Percentiles rank a stretch among this genome's conserved stretches.
These are phyloP conservation scores for Machimus rusticus DNA, from an alignment of 2,888 invertebrate genomes.

Conservation along the genomic window DNA sequence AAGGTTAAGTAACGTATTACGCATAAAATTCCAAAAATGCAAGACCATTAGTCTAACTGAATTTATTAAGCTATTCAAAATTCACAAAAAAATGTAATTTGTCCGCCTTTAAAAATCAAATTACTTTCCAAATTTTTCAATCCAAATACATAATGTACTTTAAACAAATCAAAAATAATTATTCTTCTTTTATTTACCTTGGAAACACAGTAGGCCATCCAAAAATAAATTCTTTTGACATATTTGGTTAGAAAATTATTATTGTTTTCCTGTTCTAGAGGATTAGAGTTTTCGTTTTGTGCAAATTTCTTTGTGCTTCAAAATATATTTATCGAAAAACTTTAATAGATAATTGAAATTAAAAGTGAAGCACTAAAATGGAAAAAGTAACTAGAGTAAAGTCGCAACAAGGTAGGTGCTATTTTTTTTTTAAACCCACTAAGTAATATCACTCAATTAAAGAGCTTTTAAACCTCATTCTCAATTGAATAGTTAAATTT, in stretches of 20 bases:
- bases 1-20: too few relatives aligned
- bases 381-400: slow-evolving; percentile 26
- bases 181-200: background rate
- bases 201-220: background rate
- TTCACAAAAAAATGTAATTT: too few relatives aligned
- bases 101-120: too few relatives aligned
- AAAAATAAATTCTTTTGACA: background rate
- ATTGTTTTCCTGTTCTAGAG: slow-evolving; percentile 31
- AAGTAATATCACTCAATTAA: too few relatives aligned
- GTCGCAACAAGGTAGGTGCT: background rate
- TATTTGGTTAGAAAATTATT: background rate
- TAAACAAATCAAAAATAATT: background rate
- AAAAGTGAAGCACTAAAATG: slow-evolving; percentile 43
- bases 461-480: too few relatives aligned
- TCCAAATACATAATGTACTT: background rate
- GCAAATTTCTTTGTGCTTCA: slow-evolving; percentile 45
- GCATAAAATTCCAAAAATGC: too few relatives aligned
- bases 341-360: slow-evolving; percentile 33
- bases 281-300: slow-evolving; percentile 42
- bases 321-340: slow-evolving; percentile 26
- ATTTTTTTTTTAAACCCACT: too few relatives aligned
- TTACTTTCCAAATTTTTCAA: too few relatives aligned
- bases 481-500: too few relatives aligned
- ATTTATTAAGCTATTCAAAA: too few relatives aligned
- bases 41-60: too few relatives aligned